A percentile compares a stretch with the other conserved stretches of the same genome.
Conservation (phyloP, 1,140 invertebrate species). For the Drosophila biarmipes region DNA sequence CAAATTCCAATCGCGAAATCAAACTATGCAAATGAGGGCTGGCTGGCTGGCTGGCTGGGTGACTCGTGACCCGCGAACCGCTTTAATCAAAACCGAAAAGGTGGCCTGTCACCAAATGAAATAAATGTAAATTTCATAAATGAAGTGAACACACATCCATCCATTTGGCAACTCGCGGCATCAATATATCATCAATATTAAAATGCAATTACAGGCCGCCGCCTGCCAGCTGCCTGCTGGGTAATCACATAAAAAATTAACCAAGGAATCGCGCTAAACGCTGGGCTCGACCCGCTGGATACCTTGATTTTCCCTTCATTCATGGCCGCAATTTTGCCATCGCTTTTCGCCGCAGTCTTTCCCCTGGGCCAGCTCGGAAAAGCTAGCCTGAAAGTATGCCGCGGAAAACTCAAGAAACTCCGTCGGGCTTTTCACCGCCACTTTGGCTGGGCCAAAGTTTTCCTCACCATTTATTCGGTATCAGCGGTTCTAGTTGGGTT, state of each 20-base stretch:
- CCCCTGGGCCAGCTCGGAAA: not conserved
- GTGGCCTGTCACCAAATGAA: constrained; percentile 60
- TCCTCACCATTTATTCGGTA: constrained; percentile 35
- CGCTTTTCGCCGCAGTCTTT: constrained; percentile 3
- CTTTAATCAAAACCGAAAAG: constrained; percentile 63
- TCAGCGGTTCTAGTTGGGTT: constrained; percentile 20
- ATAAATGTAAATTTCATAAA: constrained; percentile 78
- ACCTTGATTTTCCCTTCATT: constrained; percentile 29
- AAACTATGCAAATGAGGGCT: constrained; percentile 53
- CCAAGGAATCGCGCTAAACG: constrained; percentile 42
- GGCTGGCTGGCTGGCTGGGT: not conserved
- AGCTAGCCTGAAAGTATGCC: constrained; percentile 39
- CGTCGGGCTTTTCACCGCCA: constrained; percentile 4
- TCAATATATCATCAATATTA: constrained; percentile 71
- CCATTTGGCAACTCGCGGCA: constrained; percentile 12
- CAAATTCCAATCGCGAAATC: constrained; percentile 34
- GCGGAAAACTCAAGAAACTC: constrained; percentile 32
- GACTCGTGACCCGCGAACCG: constrained; percentile 16
- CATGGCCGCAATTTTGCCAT: not conserved
- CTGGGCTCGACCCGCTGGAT: constrained; percentile 30
- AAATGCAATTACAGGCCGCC: constrained; percentile 67
- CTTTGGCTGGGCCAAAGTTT: constrained; percentile 21
- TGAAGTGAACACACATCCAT: constrained; percentile 54
- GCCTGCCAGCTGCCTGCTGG: constrained; percentile 27
- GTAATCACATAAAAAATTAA: constrained; percentile 39